phyloP scores from a whole-genome alignment of 2,888 invertebrate species.

The Sarcophaga subvicina region DNA sequence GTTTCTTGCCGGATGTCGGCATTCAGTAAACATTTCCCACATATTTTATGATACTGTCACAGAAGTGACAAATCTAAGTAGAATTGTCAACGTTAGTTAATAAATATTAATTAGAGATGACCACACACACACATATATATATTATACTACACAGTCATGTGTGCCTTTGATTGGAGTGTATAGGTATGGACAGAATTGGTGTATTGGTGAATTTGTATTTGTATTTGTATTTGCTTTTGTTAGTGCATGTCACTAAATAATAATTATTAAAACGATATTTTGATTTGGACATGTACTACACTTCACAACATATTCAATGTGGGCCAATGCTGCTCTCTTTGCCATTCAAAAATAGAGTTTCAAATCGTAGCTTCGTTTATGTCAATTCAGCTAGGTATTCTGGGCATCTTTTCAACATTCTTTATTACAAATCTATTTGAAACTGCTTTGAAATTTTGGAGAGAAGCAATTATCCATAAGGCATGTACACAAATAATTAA shows the following conservation, averaged over 20 bases:
- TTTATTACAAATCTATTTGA: too few species aligned
- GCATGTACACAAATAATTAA: too few species aligned
- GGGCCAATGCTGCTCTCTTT: too few species aligned
- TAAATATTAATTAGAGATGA: constrained; percentile 58
- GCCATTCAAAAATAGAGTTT: neutral
- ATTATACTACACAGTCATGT: neutral
- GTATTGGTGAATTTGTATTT: neutral
- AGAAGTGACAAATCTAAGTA: constrained; percentile 52
- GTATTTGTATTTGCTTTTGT: neutral
- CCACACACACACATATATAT: neutral
- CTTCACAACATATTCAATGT: too few species aligned
- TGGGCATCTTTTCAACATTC: too few species aligned
- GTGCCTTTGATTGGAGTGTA: neutral
- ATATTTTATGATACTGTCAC: constrained; percentile 54
- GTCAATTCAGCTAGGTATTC: too few species aligned
- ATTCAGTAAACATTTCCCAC: neutral
- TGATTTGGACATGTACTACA: neutral
- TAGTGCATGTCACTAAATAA: constrained; percentile 19
- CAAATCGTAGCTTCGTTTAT: neutral
- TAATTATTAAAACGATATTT: constrained; percentile 26
- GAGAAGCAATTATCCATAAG: too few species aligned
- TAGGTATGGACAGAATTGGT: neutral
- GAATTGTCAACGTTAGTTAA: constrained; percentile 54
- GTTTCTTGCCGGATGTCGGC: neutral
- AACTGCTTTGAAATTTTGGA: too few species aligned